phyloP scores from a whole-genome alignment of 2,113 vertebrate genomes.

The Leuciscus idus region DNA sequence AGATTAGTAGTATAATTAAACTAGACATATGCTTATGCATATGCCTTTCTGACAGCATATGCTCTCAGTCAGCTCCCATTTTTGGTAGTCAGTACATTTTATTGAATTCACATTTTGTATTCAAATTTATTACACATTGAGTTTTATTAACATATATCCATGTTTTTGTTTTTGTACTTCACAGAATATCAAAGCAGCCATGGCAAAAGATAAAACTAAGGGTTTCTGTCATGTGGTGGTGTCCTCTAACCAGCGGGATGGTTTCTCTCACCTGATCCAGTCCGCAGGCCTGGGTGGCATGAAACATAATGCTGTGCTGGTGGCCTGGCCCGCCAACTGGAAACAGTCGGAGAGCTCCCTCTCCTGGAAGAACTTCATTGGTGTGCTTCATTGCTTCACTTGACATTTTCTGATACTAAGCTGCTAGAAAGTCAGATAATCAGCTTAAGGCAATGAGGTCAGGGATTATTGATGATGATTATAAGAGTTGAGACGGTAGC shows the following conservation, averaged over 20 bases:
- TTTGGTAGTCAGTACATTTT: too few species aligned
- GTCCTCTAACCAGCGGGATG: constrained; percentile 87
- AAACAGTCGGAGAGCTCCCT: constrained; percentile 76
- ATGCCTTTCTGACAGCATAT: not conserved
- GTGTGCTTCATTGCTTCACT: too few species aligned
- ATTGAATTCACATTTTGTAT: not conserved
- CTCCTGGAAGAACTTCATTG: constrained; percentile 90
- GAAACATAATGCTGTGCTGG: constrained; percentile 93
- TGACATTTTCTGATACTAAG: not conserved
- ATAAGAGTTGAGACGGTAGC: not conserved
- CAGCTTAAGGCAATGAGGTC: not conserved
- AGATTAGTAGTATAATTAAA: constrained; percentile 4
- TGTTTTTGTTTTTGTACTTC: not conserved
- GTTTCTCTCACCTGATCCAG: constrained; percentile 93
- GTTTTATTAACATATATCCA: not conserved
- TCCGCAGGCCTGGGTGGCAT: constrained; percentile 94
- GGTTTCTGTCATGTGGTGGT: constrained; percentile 95
- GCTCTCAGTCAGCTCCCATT: not conserved
- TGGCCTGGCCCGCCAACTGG: constrained; percentile 90
- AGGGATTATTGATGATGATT: constrained; percentile 18
- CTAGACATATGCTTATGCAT: not conserved
- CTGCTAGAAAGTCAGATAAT: constrained; percentile 19
- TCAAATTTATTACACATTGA: not conserved
- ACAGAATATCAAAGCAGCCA: constrained; percentile 87
- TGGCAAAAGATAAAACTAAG: constrained; percentile 87